Conservation (phyloP, 2,888 invertebrate genomes). For the Rugalucina vietnamica region DNA sequence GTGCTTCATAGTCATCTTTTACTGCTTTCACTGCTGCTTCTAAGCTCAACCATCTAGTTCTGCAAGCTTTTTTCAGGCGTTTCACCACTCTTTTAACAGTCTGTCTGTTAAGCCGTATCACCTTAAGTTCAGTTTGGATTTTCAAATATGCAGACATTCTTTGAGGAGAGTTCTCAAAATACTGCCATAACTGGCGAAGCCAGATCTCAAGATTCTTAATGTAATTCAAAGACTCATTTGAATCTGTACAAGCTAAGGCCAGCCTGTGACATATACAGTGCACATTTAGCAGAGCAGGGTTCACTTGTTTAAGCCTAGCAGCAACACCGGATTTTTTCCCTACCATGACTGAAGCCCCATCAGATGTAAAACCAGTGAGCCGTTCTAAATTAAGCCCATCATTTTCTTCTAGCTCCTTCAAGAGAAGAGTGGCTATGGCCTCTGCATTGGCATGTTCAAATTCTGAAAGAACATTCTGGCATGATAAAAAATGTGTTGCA, state of each 20-base stretch:
- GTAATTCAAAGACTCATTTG: constrained; percentile 15
- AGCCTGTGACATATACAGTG: constrained; percentile 47
- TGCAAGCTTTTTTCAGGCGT: constrained; percentile 51
- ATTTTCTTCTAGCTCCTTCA: not conserved
- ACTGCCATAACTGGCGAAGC: constrained; percentile 45
- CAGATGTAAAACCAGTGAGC: constrained; percentile 27
- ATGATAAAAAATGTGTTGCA: constrained; percentile 29
- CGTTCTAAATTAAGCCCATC: not conserved
- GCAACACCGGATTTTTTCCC: constrained; percentile 22
- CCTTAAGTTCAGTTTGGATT: constrained; percentile 30
- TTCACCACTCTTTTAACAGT: constrained; percentile 33
- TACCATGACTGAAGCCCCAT: constrained; percentile 41
- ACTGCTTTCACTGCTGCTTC: constrained; percentile 38
- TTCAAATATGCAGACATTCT: constrained; percentile 49
- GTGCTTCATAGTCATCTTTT: constrained; percentile 27
- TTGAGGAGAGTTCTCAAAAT: constrained; percentile 60
- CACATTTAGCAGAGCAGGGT: constrained; percentile 19
- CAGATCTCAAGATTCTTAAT: constrained; percentile 42
- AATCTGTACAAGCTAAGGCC: constrained; percentile 40
- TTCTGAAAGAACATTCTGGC: constrained; percentile 18
- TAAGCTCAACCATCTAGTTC: constrained; percentile 47
- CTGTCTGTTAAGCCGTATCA: constrained; percentile 11
- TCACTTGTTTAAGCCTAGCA: not conserved
- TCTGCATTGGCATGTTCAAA: constrained; percentile 22
- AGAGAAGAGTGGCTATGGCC: constrained; percentile 10